Base-by-base conservation (phyloP, 53 echinoderm and acorn worm genomes). In the Holothuria leucospilota region DNA sequence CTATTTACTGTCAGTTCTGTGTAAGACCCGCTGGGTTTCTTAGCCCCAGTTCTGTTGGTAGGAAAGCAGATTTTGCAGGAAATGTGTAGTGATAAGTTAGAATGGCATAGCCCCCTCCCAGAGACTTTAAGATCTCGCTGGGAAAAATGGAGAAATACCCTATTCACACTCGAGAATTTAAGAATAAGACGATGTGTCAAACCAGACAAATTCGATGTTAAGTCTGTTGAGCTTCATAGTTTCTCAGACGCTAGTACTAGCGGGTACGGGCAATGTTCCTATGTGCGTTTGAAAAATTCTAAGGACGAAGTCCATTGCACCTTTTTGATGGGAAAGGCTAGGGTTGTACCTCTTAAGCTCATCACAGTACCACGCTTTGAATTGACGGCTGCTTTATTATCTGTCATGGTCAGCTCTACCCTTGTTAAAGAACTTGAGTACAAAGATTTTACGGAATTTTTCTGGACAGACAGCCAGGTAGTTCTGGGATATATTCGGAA, bases 401-500 rank as follows among this genome's bases (percentile, higher is more conserved):
- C 77, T 2, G 77, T 75, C 21, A 75, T 24, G 8, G 2, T 75
- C 25, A 51, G 77, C 14, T 8, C 20, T 6, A 13, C 73, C 60
- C 18, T 82, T 65, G 2, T 90, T 84, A 72, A 61, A 59, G 6
- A 90, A 90, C 72, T 90, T 84, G 39, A 87, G 84, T 61, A 4
- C 20, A 10, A 83, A 46, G 53, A 90, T 59, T 14, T 93, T 79
- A 66, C 84, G 81, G 21, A 90, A 90, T 69, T 87, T 84, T 62
- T 64, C 90, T 85, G 90, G 90, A 85, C 90, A 18, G 90, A 90
- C 61, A 85, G 78, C 49, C 53, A 74, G 69, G 90, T 90, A 15
- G 90, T 86, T 8, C 46, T 85, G 58, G 86, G 86, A 13, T 90
- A 86, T 53, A 82, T 90, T 13, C 52, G n/a, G 1, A 90, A 86